phyloP scores from a whole-genome alignment of 1,140 invertebrate genomes.

The Bombus affinis region DNA sequence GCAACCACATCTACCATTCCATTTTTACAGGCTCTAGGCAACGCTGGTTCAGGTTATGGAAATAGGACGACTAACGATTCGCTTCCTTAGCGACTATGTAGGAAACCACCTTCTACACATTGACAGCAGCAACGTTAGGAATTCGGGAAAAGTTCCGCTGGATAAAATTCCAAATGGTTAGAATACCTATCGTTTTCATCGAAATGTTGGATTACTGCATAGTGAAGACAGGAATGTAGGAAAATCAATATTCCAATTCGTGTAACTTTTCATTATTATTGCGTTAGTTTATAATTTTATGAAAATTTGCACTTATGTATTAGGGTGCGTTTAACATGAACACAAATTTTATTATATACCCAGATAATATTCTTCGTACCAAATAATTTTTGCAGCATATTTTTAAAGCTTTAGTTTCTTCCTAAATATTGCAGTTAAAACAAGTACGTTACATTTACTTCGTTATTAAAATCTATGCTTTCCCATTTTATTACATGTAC shows the following conservation, averaged over 20 bases:
- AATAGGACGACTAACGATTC: constrained; percentile 62
- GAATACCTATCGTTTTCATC: neutral
- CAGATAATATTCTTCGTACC: neutral
- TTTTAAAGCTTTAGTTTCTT: neutral
- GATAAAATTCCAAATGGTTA: neutral
- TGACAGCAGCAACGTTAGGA: constrained; percentile 47
- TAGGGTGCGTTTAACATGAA: too few relatives aligned
- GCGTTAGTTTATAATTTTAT: neutral
- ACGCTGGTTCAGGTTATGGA: constrained; percentile 69
- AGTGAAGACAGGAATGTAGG: neutral
- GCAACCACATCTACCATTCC: constrained; percentile 51
- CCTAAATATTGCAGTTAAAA: neutral
- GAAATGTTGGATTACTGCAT: neutral
- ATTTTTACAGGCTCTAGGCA: constrained; percentile 65
- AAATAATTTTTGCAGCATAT: neutral
- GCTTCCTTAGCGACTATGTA: constrained; percentile 42
- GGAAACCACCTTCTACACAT: constrained; percentile 18
- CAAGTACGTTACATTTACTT: neutral
- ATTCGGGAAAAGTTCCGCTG: constrained; percentile 30
- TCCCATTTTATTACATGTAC: too few relatives aligned
- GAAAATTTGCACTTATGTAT: too few relatives aligned
- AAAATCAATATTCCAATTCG: neutral
- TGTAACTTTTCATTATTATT: neutral
- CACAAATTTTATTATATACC: too few relatives aligned
- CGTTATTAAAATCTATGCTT: neutral